These are phyloP conservation scores for Caenorhabditis inopinata DNA, from an alignment of 1,140 invertebrate species.

Conservation along the genomic window DNA sequence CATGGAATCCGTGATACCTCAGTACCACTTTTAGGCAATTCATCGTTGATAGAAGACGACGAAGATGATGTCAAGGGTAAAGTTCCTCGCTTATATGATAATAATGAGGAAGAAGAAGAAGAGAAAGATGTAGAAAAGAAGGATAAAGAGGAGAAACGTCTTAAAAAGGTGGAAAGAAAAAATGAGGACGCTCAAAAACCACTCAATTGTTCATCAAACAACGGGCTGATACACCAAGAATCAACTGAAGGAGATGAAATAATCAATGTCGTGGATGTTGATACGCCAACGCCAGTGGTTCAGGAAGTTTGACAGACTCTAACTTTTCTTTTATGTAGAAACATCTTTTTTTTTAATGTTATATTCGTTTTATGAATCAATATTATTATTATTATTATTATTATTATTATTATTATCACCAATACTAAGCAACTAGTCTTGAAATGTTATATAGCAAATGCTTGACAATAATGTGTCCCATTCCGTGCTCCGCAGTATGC, in stretches of 20 bases:
- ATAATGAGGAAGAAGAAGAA: neutral
- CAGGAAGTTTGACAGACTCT: neutral
- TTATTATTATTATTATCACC: neutral
- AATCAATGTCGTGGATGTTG: neutral
- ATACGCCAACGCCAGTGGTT: neutral
- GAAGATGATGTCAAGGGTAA: no score
- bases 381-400: neutral
- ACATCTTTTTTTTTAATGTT: neutral
- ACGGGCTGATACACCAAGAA: neutral
- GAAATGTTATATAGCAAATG: neutral
- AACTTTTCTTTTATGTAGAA: neutral
- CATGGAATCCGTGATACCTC: no score
- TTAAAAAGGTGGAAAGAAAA: neutral
- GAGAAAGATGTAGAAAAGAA: neutral
- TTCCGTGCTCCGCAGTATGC: slow-evolving; percentile 5
- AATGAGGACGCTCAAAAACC: neutral
- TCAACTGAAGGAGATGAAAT: neutral
- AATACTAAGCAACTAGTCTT: no score
- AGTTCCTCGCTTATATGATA: no score
- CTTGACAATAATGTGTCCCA: neutral
- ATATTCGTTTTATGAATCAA: neutral
- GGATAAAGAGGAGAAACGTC: neutral
- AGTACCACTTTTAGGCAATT: no score
- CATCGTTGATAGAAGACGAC: no score
- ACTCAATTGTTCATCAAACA: neutral